Conservation (phyloP, 2,888 invertebrate genomes). For the Pyrochroa serraticornis region DNA sequence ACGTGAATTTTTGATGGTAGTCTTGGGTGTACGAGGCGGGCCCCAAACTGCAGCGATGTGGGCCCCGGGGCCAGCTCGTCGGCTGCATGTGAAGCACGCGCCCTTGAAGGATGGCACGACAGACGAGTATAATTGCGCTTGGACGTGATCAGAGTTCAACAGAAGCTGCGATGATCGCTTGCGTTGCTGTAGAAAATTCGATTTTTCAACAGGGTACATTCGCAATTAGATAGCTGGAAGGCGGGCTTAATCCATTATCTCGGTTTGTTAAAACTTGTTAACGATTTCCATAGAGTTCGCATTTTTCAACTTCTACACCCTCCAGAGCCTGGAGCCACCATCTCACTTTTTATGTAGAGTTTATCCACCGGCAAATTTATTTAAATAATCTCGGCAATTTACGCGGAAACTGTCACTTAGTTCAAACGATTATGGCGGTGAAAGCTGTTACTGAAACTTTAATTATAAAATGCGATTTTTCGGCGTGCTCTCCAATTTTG, state of each 20-base stretch:
- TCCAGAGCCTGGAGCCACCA: neutral
- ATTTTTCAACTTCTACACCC: neutral
- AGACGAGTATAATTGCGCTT: constrained; percentile 52
- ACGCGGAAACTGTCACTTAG: constrained; percentile 3
- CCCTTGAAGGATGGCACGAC: constrained; percentile 52
- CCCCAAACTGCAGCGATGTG: too few relatives aligned
- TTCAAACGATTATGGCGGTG: neutral
- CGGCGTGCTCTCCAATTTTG: neutral
- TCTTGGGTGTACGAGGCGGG: too few relatives aligned
- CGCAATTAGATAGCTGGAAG: constrained; percentile 26
- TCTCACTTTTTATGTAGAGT: constrained; percentile 3
- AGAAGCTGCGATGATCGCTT: constrained; percentile 36
- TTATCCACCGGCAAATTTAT: constrained; percentile 9
- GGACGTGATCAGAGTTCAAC: constrained; percentile 50
- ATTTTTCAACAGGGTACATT: constrained; percentile 34
- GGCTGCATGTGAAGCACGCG: constrained; percentile 49
- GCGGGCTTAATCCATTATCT: constrained; percentile 27
- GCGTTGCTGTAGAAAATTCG: constrained; percentile 31
- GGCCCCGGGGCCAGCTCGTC: constrained; percentile 16
- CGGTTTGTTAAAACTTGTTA: constrained; percentile 23
- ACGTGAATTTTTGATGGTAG: too few relatives aligned
- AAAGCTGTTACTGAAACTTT: neutral
- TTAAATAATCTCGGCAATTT: constrained; percentile 6
- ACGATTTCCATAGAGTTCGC: constrained; percentile 19
- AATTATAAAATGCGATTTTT: neutral